These are phyloP conservation scores for Athrips mouffetella DNA, from an alignment of 2,888 invertebrate genomes.

Conservation along the genomic window DNA sequence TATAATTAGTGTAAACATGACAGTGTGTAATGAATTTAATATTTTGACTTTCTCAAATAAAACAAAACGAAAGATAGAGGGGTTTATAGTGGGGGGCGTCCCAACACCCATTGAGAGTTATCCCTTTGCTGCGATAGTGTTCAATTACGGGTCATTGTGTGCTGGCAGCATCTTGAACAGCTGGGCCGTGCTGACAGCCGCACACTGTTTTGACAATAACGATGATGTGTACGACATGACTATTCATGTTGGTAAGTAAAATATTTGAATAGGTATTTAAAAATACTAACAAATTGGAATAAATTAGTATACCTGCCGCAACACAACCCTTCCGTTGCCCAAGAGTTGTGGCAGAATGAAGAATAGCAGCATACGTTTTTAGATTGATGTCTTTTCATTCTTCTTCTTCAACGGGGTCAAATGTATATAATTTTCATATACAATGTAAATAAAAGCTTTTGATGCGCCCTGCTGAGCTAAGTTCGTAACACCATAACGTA, in stretches of 20 bases:
- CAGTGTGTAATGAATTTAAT: neutral
- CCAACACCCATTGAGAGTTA: constrained; percentile 35
- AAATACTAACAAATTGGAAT: no score
- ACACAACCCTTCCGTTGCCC: no score
- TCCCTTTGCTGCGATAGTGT: constrained; percentile 49
- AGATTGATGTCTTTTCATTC: no score
- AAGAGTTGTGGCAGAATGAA: no score
- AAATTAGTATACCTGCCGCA: no score
- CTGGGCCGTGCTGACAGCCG: constrained; percentile 52
- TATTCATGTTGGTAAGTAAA: constrained; percentile 48
- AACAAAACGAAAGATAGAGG: neutral
- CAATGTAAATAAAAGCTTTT: no score
- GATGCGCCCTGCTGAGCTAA: no score
- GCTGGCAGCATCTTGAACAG: constrained; percentile 52
- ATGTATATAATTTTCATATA: no score
- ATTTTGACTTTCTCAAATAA: constrained; percentile 9
- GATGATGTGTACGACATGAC: constrained; percentile 39
- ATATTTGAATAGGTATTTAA: neutral
- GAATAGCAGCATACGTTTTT: no score
- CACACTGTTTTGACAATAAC: constrained; percentile 53
- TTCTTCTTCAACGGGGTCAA: no score
- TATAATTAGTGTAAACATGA: neutral
- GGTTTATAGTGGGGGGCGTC: constrained; percentile 48
- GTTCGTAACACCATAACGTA: no score
- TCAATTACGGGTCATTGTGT: constrained; percentile 48